Conservation (phyloP, 2,888 invertebrate species). For the Sarcophaga rosellei region DNA sequence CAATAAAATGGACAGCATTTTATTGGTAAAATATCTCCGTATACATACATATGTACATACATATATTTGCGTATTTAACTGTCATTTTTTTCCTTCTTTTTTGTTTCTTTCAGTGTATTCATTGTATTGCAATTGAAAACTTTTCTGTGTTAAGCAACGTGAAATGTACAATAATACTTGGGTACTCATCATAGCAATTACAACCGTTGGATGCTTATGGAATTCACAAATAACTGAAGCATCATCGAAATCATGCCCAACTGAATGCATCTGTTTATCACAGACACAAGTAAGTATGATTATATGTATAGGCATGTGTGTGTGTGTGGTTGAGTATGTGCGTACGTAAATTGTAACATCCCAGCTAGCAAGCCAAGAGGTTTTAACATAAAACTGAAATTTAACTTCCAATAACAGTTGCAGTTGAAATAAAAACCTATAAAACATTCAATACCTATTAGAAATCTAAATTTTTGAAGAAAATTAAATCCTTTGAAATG, state of each 20-base stretch:
- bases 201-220: conserved; percentile 81
- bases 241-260: conserved; percentile 86
- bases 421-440: no score
- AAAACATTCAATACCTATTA: no score
- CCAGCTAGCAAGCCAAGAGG: no score
- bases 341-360: not conserved
- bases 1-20: no score
- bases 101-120: conserved; percentile 50
- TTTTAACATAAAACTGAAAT: no score
- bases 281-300: conserved; percentile 88
- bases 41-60: no score
- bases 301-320: conserved; percentile 4
- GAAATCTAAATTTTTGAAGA: no score
- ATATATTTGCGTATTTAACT: no score
- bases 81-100: not conserved
- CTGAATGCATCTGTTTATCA: conserved; percentile 92
- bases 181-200: conserved; percentile 81
- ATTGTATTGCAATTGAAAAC: conserved; percentile 62
- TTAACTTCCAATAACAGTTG: no score
- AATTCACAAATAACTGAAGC: conserved; percentile 81
- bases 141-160: conserved; percentile 74
- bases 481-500: no score
- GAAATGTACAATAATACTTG: conserved; percentile 82
- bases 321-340: not conserved
- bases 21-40: no score